Percentiles rank a stretch among this genome's conserved stretches.
phyloP scores from a whole-genome alignment of 2,797 vertebrate genomes.

The Gymnoscopelus braueri region DNA sequence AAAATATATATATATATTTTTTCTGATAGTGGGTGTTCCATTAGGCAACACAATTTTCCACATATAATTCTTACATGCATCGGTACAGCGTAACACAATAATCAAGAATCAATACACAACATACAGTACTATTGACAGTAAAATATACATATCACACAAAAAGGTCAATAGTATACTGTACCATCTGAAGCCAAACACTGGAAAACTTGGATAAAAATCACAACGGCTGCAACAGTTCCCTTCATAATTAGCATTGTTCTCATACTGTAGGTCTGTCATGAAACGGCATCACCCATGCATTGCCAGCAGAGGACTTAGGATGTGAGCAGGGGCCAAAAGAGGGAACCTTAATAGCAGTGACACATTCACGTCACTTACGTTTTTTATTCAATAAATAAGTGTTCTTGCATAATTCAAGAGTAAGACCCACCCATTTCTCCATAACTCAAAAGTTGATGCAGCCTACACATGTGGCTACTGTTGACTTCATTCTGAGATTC shows the following conservation, averaged over 20 bases:
- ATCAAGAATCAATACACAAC: no score
- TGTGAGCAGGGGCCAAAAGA: constrained; percentile 54
- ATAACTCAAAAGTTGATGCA: no score
- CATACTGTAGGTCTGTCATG: constrained; percentile 54
- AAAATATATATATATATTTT: no score
- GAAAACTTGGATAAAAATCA: constrained; percentile 58
- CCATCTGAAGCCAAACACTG: constrained; percentile 51
- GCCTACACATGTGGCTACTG: no score
- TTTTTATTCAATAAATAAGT: constrained; percentile 64
- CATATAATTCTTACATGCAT: no score
- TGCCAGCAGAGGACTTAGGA: constrained; percentile 52
- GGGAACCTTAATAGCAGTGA: constrained; percentile 64
- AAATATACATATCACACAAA: background rate
- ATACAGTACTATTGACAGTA: no score
- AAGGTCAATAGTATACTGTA: constrained; percentile 55
- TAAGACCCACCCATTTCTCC: no score
- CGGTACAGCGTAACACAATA: no score
- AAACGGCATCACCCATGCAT: constrained; percentile 52
- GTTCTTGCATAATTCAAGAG: constrained; percentile 59
- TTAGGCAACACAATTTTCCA: no score
- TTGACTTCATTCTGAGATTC: no score
- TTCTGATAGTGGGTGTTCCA: no score
- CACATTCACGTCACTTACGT: constrained; percentile 30
- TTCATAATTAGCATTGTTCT: constrained; percentile 58
- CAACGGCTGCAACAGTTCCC: constrained; percentile 57